phyloP scores from a whole-genome alignment of 2,113 vertebrate species.

The Stigmatopora nigra region DNA sequence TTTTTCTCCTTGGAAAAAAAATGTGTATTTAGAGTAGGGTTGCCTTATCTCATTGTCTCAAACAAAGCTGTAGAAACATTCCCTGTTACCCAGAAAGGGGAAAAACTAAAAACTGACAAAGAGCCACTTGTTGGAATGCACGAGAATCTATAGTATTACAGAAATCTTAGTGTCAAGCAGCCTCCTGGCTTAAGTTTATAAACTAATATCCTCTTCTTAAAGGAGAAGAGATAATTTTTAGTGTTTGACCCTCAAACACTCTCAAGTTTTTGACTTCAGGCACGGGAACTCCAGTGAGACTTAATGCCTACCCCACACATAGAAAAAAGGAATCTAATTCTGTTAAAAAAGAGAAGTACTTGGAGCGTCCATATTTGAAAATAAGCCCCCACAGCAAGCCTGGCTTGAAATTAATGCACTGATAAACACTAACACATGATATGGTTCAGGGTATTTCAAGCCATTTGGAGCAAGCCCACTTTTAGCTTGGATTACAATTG shows the following conservation, averaged over 20 bases:
- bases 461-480: slow-evolving; percentile 50
- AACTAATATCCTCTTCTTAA: slow-evolving; percentile 55
- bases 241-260: slow-evolving; percentile 56
- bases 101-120: background rate
- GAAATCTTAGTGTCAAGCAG: slow-evolving; percentile 55
- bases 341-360: slow-evolving; percentile 29
- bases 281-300: slow-evolving; percentile 48
- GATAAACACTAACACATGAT: slow-evolving; percentile 68
- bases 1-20: slow-evolving; percentile 51
- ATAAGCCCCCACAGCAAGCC: slow-evolving; percentile 43
- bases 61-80: slow-evolving; percentile 25
- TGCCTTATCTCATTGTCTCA: slow-evolving; percentile 36
- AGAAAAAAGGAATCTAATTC: slow-evolving; percentile 44
- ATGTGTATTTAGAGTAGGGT: slow-evolving; percentile 37
- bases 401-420: slow-evolving; percentile 54
- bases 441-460: slow-evolving; percentile 45
- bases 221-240: slow-evolving; percentile 59
- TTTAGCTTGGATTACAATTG: slow-evolving; percentile 55
- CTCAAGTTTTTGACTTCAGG: slow-evolving; percentile 58
- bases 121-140: slow-evolving; percentile 12
- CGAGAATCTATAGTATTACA: slow-evolving; percentile 44
- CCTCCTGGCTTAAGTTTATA: slow-evolving; percentile 65
- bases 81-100: slow-evolving; percentile 4
- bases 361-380: slow-evolving; percentile 33
- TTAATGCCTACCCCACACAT: slow-evolving; percentile 55